phyloP scores from a whole-genome alignment of 1,140 invertebrate species.

The Platyura marginata region DNA sequence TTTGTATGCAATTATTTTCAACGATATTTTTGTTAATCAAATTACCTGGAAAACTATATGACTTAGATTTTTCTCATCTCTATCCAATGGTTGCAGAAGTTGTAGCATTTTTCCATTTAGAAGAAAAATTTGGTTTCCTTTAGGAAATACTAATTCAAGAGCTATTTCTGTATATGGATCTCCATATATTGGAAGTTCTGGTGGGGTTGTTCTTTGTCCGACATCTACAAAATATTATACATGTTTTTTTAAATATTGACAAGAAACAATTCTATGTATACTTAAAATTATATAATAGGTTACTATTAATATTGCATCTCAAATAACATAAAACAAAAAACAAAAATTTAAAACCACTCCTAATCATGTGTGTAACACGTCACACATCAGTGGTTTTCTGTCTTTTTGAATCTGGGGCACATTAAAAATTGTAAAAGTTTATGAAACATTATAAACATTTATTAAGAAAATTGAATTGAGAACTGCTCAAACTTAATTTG shows the following conservation, averaged over 20 bases:
- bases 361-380: too few species aligned
- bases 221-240: slow-evolving; percentile 38
- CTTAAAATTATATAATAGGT: neutral
- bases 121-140: slow-evolving; percentile 52
- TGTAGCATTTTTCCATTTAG: slow-evolving; percentile 67
- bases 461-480: too few species aligned
- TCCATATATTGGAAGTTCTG: slow-evolving; percentile 62
- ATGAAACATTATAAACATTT: too few species aligned
- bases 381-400: too few species aligned
- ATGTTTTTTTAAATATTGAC: neutral
- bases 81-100: slow-evolving; percentile 60
- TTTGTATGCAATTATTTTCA: too few species aligned
- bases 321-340: too few species aligned
- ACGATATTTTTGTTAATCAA: too few species aligned
- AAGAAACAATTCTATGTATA: neutral
- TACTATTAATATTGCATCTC: too few species aligned
- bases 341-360: too few species aligned
- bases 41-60: slow-evolving; percentile 73
- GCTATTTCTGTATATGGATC: slow-evolving; percentile 62
- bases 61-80: slow-evolving; percentile 68
- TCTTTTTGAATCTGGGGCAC: too few species aligned
- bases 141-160: slow-evolving; percentile 57
- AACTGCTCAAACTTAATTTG: too few species aligned
- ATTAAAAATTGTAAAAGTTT: too few species aligned
- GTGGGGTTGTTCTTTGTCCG: slow-evolving; percentile 58